Conservation (phyloP, 2,113 vertebrate genomes). For the Chaetodon trifascialis region DNA sequence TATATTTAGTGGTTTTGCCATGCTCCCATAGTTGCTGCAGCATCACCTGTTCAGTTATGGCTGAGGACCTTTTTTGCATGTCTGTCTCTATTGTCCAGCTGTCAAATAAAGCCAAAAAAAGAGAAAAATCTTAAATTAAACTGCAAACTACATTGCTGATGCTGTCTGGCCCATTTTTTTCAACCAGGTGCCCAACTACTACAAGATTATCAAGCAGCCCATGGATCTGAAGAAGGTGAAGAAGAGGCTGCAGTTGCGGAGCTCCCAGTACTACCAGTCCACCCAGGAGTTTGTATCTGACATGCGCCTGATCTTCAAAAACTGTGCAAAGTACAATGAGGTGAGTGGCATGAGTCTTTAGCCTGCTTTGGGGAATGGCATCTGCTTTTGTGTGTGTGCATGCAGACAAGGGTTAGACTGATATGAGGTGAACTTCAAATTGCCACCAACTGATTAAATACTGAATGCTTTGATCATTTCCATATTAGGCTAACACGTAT, state of each 20-base stretch:
- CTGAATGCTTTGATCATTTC: constrained; percentile 12
- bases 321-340: constrained; percentile 99
- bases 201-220: constrained; percentile 98
- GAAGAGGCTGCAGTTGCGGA: constrained; percentile 93
- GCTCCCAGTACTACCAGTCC: constrained; percentile 93
- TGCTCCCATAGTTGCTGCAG: too few species aligned
- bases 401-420: constrained; percentile 53
- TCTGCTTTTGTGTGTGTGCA: constrained; percentile 40
- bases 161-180: neutral
- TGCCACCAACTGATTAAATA: constrained; percentile 1
- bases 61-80: neutral
- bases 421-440: constrained; percentile 33
- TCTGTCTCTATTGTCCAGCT: neutral
- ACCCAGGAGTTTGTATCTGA: constrained; percentile 95
- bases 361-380: constrained; percentile 58
- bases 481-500: neutral
- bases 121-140: neutral
- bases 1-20: too few species aligned
- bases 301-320: constrained; percentile 96
- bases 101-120: neutral
- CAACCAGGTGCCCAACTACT: constrained; percentile 97
- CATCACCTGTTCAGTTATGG: neutral
- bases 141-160: neutral
- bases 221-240: constrained; percentile 98
- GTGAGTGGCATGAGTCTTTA: constrained; percentile 89